phyloP scores from a whole-genome alignment of 2,113 vertebrate species.

The Cavia porcellus region DNA sequence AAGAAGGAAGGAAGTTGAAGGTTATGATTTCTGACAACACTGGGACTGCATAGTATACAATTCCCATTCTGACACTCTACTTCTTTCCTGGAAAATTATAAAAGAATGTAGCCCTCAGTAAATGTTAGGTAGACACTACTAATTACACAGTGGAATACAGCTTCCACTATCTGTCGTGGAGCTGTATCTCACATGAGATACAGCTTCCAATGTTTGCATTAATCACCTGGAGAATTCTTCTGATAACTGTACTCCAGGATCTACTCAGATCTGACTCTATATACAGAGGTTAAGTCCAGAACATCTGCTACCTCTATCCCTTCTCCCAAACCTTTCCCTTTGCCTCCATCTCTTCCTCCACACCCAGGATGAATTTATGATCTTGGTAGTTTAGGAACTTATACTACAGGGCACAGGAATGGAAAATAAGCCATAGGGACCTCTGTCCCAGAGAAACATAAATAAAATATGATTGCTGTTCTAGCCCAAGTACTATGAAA shows the following conservation, averaged over 20 bases:
- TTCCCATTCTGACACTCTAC: neutral
- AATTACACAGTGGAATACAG: neutral
- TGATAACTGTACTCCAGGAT: neutral
- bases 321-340: too few relatives aligned
- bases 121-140: neutral
- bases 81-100: neutral
- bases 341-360: neutral
- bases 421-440: neutral
- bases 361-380: neutral
- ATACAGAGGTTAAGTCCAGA: neutral
- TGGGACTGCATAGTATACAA: neutral
- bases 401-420: neutral
- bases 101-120: neutral
- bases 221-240: neutral
- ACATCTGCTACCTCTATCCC: fast-evolving
- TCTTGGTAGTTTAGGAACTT: neutral
- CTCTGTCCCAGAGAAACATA: neutral
- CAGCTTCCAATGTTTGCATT: neutral
- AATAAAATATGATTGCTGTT: neutral
- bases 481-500: neutral
- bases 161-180: too few relatives aligned
- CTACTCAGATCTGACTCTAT: neutral
- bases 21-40: neutral
- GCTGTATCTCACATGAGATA: neutral
- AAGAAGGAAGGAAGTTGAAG: neutral